Percentiles rank a stretch among this genome's conserved stretches.
These are phyloP conservation scores for Cabera pusaria DNA, from an alignment of 2,888 invertebrate species.

Conservation along the genomic window DNA sequence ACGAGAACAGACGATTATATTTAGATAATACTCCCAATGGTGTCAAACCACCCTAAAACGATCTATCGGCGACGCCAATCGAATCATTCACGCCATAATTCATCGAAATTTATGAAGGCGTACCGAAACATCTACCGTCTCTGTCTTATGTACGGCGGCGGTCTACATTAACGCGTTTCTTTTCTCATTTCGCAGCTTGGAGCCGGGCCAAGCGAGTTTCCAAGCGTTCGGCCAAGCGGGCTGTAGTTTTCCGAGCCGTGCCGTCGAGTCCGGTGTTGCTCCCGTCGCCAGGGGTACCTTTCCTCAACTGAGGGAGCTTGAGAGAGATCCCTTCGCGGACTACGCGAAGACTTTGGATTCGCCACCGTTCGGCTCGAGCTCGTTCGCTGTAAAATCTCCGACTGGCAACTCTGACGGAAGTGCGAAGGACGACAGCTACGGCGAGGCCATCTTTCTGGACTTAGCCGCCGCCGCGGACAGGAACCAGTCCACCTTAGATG, in stretches of 20 bases:
- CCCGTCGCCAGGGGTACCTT: slow-evolving; percentile 50
- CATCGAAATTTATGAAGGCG: slow-evolving; percentile 73
- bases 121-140: slow-evolving; percentile 68
- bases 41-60: slow-evolving; percentile 73
- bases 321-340: slow-evolving; percentile 62
- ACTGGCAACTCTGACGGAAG: slow-evolving; percentile 51
- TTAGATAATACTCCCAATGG: slow-evolving; percentile 63
- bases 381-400: slow-evolving; percentile 53
- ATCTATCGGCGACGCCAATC: slow-evolving; percentile 71
- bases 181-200: slow-evolving; percentile 84
- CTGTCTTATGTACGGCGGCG: slow-evolving; percentile 70
- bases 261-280: slow-evolving; percentile 77
- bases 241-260: slow-evolving; percentile 80
- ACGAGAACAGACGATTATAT: slow-evolving; percentile 57
- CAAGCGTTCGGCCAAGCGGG: slow-evolving; percentile 76
- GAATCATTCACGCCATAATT: slow-evolving; percentile 77
- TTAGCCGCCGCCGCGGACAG: slow-evolving; percentile 55
- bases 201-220: slow-evolving; percentile 82
- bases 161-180: slow-evolving; percentile 76
- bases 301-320: slow-evolving; percentile 58
- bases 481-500: slow-evolving; percentile 72
- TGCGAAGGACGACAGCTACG: slow-evolving; percentile 68
- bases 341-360: slow-evolving; percentile 55
- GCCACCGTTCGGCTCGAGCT: slow-evolving; percentile 54
- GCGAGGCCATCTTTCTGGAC: slow-evolving; percentile 75